Conservation (phyloP, 2,888 invertebrate species). For the Hybos culiciformis region DNA sequence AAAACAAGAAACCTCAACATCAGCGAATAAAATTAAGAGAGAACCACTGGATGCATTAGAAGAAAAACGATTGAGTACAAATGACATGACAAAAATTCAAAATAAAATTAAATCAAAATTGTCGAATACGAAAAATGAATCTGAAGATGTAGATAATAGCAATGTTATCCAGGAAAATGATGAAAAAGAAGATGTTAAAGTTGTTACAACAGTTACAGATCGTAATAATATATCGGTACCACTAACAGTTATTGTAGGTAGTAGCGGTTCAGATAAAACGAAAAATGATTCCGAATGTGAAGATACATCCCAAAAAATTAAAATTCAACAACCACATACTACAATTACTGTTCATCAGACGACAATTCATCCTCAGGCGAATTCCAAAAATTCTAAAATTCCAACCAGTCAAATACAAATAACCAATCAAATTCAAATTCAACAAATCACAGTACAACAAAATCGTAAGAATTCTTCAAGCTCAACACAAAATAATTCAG, state of each 20-base stretch:
- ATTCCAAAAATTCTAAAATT: conserved; percentile 11
- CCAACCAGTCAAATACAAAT: no score
- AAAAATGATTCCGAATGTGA: background rate
- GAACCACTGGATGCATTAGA: no score
- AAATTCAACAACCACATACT: conserved; percentile 17
- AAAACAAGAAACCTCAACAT: background rate
- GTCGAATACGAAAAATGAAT: background rate
- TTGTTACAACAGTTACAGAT: background rate
- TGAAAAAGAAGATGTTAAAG: background rate
- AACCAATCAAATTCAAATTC: conserved; percentile 16
- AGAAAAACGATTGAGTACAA: conserved; percentile 13
- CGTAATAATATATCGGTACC: conserved; percentile 10
- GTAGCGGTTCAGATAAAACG: background rate
- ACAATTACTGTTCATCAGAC: conserved; percentile 18
- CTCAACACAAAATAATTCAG: no score
- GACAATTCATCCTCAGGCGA: conserved; percentile 15
- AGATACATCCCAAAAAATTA: conserved; percentile 12
- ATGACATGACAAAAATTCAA: conserved; percentile 16
- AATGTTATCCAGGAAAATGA: no score
- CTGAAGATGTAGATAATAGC: no score
- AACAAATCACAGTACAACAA: conserved; percentile 16
- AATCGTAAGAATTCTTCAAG: no score
- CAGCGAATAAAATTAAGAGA: background rate
- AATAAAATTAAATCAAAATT: conserved; percentile 13
- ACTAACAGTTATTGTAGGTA: conserved; percentile 16